These are phyloP conservation scores for Hirundo rustica DNA, from an alignment of 2,797 vertebrate genomes.

Conservation along the genomic window DNA sequence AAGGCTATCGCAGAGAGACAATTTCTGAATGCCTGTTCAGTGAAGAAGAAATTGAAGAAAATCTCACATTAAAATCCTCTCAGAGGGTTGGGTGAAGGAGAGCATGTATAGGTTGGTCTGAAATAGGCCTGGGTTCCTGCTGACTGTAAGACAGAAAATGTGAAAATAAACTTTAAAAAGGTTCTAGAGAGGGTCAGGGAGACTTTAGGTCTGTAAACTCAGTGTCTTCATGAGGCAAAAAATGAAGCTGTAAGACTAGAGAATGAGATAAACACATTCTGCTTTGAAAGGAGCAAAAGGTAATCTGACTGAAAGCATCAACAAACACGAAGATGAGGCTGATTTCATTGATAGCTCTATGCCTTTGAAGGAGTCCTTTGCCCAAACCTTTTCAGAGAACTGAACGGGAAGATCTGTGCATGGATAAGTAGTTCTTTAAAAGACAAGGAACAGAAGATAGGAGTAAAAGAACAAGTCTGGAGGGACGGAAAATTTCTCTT, in stretches of 20 bases:
- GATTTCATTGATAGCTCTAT: neutral
- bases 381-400: neutral
- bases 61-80: neutral
- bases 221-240: neutral
- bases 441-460: neutral
- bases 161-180: neutral
- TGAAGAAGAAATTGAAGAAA: neutral
- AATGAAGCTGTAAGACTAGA: neutral
- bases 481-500: neutral
- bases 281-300: neutral
- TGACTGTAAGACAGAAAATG: neutral
- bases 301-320: neutral
- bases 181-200: neutral
- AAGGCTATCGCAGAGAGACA: neutral
- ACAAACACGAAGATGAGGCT: neutral
- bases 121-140: neutral
- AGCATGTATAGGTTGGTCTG: neutral
- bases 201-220: neutral
- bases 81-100: neutral
- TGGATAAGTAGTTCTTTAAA: neutral
- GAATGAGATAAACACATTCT: neutral
- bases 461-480: neutral
- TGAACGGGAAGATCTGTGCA: neutral
- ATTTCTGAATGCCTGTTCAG: neutral
- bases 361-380: neutral